Conservation (phyloP, 2,888 invertebrate genomes). For the Lymantria monacha region DNA sequence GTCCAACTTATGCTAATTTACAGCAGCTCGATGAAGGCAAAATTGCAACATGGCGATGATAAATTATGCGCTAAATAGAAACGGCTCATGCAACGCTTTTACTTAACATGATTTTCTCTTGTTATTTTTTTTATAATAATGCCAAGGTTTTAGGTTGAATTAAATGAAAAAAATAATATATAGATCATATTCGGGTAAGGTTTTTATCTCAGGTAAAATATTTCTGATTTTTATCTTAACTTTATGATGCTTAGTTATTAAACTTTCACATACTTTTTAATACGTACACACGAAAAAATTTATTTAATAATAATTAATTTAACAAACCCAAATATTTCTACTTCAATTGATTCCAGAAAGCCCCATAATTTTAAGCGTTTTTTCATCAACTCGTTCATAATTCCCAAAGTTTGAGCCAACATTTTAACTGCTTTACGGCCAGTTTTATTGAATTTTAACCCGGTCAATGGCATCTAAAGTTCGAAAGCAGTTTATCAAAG, state of each 20-base stretch:
- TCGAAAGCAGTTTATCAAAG: conserved; percentile 5
- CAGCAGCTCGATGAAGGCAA: conserved; percentile 34
- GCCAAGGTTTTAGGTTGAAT: too few species aligned
- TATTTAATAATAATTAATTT: conserved; percentile 23
- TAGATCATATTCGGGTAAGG: too few species aligned
- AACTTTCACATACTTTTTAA: too few species aligned
- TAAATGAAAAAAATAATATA: too few species aligned
- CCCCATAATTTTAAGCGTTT: conserved; percentile 12
- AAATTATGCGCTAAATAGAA: conserved; percentile 41
- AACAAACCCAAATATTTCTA: conserved; percentile 28
- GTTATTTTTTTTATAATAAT: too few species aligned
- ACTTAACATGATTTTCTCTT: conserved; percentile 32
- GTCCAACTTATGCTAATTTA: conserved; percentile 26
- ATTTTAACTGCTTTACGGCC: conserved; percentile 6
- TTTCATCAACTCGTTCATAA: conserved; percentile 1
- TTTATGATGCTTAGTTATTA: too few species aligned
- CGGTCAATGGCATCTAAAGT: conserved; percentile 7
- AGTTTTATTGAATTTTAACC: conserved; percentile 12
- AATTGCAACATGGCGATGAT: conserved; percentile 36
- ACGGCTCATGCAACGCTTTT: conserved; percentile 42
- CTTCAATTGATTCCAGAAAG: conserved; percentile 22
- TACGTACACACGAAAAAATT: too few species aligned
- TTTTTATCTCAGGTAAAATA: too few species aligned
- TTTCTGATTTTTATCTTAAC: too few species aligned
- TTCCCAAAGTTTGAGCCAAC: conserved; percentile 11